Evolutionary conservation across 2,888 invertebrate genomes (phyloP).

Genomic region (Arctia plantaginis): DNA sequence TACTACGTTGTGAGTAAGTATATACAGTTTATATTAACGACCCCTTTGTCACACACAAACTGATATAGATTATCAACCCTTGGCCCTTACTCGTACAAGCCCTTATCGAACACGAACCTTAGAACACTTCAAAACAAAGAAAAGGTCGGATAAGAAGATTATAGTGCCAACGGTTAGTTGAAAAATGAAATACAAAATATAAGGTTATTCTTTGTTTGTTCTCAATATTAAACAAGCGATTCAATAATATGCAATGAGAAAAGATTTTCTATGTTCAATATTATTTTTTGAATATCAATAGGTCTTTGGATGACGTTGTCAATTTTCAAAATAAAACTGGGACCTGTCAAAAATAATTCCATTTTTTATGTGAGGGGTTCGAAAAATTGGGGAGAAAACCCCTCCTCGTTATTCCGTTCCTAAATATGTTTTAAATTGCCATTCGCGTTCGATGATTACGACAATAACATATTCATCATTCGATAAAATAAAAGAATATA

Average conservation of each 20-base stretch:
- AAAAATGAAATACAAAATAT: constrained; percentile 64
- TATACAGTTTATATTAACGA: constrained; percentile 60
- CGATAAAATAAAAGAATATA: constrained; percentile 43
- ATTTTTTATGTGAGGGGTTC: constrained; percentile 69
- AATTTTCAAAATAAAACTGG: constrained; percentile 70
- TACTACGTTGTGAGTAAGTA: constrained; percentile 27
- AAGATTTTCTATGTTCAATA: constrained; percentile 44
- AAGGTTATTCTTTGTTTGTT: constrained; percentile 40
- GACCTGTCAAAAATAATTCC: constrained; percentile 73
- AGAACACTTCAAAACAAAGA: constrained; percentile 77
- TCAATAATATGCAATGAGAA: constrained; percentile 31
- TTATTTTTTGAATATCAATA: constrained; percentile 52
- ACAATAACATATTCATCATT: constrained; percentile 58
- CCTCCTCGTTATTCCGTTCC: constrained; percentile 75
- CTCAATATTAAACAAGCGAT: constrained; percentile 30
- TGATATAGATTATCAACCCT: constrained; percentile 79
- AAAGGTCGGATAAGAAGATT: constrained; percentile 75
- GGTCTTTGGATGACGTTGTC: constrained; percentile 55
- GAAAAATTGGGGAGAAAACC: constrained; percentile 61
- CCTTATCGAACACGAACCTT: constrained; percentile 66
- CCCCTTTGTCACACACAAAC: constrained; percentile 70
- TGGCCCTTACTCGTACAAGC: constrained; percentile 66
- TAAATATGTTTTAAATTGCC: constrained; percentile 78
- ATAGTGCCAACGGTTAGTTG: constrained; percentile 63
- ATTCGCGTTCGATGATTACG: constrained; percentile 67